Base-by-base conservation (phyloP, 1,140 invertebrate genomes). In the Ips typographus region DNA sequence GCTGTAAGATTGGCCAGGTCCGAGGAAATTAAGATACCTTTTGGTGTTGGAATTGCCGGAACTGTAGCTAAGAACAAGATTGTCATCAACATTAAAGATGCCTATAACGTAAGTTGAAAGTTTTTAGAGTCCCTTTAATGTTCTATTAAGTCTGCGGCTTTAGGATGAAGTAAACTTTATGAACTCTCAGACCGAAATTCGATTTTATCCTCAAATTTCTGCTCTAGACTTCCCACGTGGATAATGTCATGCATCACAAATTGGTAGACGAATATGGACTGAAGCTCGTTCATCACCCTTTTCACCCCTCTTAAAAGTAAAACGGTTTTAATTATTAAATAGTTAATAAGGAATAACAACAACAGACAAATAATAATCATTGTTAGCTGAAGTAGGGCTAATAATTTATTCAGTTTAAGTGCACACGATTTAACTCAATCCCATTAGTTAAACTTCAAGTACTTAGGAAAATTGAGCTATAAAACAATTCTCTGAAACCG, bases 11-110 rank as follows among this genome's bases (percentile, higher is more conserved):
- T 85, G 73, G 89, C 90, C 1, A 85, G 88, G 63, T 85, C 87
- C 6, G 91, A 95, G 74, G 93, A 95, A 75, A 90, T 94, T 57
- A 85, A 87, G 75, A 93, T 96, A 78, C 92, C 93, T 0, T 95
- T 96, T 78, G 94, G 94, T 1, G 88, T 94, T 5, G 94, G 94
- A 1, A 95, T 97, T 64, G 93, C 93, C 0, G 94, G 94, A 0
- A 86, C 90, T 65, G 94, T 96, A 1, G 94, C 94, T 37, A 86
- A 93, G 77, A 94, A 87, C 51, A 96, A 95, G 80, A 85, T 91
- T 74, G 88, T 90, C 65, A 92, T 97, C 78, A 95, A 96, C 83
- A 95, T 96, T 77, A 92, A 87, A 76, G 91, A 97, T 79, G 94
- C 94, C 8, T 96, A 96, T 76, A 87, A 94, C 80, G 94, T 87